Evolutionary conservation across 2,888 invertebrate species (phyloP), one percentile per base, ranked within the genome.

Genomic region (Drosophila gaucha): DNA sequence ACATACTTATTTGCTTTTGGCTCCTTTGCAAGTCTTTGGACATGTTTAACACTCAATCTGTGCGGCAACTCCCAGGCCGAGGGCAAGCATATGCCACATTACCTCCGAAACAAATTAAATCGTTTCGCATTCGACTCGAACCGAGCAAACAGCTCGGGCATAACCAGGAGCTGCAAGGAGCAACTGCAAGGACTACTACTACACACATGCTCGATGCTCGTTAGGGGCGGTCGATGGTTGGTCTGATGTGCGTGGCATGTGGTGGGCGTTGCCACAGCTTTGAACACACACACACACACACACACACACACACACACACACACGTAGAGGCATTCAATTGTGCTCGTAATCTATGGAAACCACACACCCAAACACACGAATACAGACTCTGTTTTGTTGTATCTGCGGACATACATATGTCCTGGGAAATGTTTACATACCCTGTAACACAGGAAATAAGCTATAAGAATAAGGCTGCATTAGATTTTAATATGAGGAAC

Each of bases 81-180:
- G 71, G 31, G 22, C 36, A 52, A 62, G 78, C 83, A 83, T 88
- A 88, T 88, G 88, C 80, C 84, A 73, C 88, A 88, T 88, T 88
- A 78, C 86, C 84, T 80, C 80, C 78, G 78, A 80, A 83, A 78
- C 84, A 84, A 88, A 84, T 88, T 84, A 83, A 86, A 88, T 84
- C 84, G 79, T 74, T 83, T 83, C 78, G 85, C 82, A 86, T 83
- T 83, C 66, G 63, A 78, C 44, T 71, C 68, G 79, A 71, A 68
- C 57, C 69, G 57, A 49, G 64, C 59, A 69, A 66, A 56, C 71
- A 74, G 68, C 68, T 74, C 74, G 62, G 70, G 72, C 75, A 72
- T 69, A 74, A 70, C 70, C 70, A 36, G 46, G 6, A 49, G 26
- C 47, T 26, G 26, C 20, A 38, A 39, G 51, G 36, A 30, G 18